Base-by-base conservation (phyloP, 2,888 invertebrate genomes). In the Lithophane semibrunnea region DNA sequence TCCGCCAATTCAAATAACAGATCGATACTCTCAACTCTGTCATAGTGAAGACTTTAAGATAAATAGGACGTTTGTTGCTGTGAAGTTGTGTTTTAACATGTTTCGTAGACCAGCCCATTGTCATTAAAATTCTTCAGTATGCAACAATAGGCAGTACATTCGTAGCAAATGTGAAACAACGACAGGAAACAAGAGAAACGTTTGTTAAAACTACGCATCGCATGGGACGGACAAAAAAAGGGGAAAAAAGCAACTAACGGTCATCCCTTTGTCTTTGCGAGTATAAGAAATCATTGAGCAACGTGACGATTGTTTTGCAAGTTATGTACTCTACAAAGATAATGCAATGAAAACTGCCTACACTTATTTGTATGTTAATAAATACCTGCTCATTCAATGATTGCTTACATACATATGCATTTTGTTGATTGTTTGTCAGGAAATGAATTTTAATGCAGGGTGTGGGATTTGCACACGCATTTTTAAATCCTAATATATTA, bases 261-360 rank as follows among this genome's bases (percentile, higher is more conserved):
- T 91, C 90, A 91, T 91, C 92, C 92, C 92, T 94, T 94, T 94
- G 94, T 94, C 91, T 94, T 86, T 65, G 80, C 68, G 75, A 89
- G 84, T 90, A 77, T 89, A 91, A 92, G 89, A 90, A 90, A 87
- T 88, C 80, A 90, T 93, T 93, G 91, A 90, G 91, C 89, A 92
- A 92, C 84, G 85, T 80, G 85, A 88, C 89, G 87, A 93, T 93
- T 93, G 92, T 93, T 92, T 90, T 88, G 86, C 89, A 90, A 91
- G 87, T 85, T 85, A 75, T 47, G 52, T 67, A 52, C 12, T 37
- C 29, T 68, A 86, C 75, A 37, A 65, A 78, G 82, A 82, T 79
- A 84, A 83, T 88, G 86, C 80, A 80, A 84, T 81, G 78, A 85
- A 86, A 87, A 84, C 82, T 75, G 74, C 82, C 83, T 78, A 75